Evolutionary conservation across 2,797 vertebrate species (phyloP), one percentile per base, ranked within the genome.

Genomic region (Danio tinwini): DNA sequence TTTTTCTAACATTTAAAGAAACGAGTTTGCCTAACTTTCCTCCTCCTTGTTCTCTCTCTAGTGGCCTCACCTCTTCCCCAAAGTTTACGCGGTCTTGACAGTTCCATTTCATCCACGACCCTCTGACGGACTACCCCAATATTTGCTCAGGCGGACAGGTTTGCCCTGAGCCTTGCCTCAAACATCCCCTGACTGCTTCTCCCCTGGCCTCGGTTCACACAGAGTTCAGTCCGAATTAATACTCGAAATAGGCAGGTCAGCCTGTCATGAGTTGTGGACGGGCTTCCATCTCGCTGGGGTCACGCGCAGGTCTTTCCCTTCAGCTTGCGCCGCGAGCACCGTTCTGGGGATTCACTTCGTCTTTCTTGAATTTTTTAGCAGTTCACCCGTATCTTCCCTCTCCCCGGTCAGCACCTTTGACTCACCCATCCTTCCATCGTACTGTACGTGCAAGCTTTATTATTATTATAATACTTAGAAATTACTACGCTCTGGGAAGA

Each of bases 141-240:
- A 95, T 96, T 96, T 96, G 94, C 92, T 92, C 92, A 95, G 92
- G 87, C 90, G 93, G 92, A 94, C 92, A 91, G 92, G 90, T 93
- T 94, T 92, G 91, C 92, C 92, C 90, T 90, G 88, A 89, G 88
- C 89, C 89, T 88, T 84, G 88, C 88, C 89, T 90, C 88, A 82
- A 84, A 88, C 89, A 87, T 92, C 89, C 87, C 86, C 86, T 84
- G 84, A 87, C 88, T 86, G 88, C 88, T 82, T 91, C 82, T 89
- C 91, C 90, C 85, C 87, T 79, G 88, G 92, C 91, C 85, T 88
- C 81, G 93, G 95, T 96, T 96, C 95, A 96, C 81, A 12, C 80
- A 95, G 89, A 96, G 95, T 96, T 96, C 95, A 96, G 88, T 79
- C 88, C 90, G 89, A 91, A 92, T 93, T 91, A 92, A 92, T 93